These are phyloP conservation scores for Brachionus asplanchnoidis DNA, from an alignment of 1,140 invertebrate genomes.

Conservation along the genomic window DNA sequence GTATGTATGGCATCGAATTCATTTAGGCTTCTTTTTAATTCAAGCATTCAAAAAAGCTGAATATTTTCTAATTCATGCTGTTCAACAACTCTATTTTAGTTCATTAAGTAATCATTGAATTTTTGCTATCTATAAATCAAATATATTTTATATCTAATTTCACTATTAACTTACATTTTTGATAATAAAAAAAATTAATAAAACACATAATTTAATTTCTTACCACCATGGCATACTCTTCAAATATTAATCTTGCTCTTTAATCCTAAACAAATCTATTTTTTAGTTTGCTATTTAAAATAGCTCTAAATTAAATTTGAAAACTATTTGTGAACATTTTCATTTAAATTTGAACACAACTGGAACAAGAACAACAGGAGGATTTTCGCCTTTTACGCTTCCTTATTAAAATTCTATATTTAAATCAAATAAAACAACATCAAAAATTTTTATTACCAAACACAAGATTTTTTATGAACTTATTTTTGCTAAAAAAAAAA, in stretches of 20 bases:
- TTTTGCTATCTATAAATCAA: neutral
- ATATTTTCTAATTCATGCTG: neutral
- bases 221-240: neutral
- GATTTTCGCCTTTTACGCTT: neutral
- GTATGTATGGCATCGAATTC: too few species aligned
- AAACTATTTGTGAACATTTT: neutral
- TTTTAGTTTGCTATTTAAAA: neutral
- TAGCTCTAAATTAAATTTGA: neutral
- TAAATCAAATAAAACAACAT: neutral
- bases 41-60: neutral
- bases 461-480: neutral
- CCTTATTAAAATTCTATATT: neutral
- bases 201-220: neutral
- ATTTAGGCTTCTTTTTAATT: too few species aligned
- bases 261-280: neutral
- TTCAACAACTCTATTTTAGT: neutral
- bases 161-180: neutral
- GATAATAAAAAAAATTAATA: neutral
- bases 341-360: neutral
- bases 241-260: neutral
- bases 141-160: neutral
- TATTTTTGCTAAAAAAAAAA: neutral
- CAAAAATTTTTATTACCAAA: neutral
- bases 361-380: neutral
- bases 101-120: neutral